Conservation (phyloP, 1,140 invertebrate genomes). For the Drosophila seguyi region DNA sequence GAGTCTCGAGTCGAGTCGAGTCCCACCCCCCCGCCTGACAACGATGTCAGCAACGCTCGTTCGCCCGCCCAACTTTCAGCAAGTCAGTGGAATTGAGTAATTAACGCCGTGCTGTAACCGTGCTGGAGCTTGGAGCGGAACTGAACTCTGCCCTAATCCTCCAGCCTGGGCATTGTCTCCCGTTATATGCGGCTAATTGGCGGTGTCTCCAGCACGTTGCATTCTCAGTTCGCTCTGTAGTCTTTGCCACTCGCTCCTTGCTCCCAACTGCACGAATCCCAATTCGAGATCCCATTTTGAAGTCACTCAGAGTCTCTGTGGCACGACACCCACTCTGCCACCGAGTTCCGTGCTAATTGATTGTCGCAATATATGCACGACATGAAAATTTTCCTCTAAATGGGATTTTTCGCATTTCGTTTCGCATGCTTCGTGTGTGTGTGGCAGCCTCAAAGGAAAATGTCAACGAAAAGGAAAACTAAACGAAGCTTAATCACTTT, state of each 20-base stretch:
- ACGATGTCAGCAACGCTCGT: constrained; percentile 52
- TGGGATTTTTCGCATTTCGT: constrained; percentile 48
- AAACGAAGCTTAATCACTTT: constrained; percentile 32
- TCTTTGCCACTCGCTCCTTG: not conserved
- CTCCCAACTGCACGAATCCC: constrained; percentile 20
- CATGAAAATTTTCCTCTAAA: constrained; percentile 48
- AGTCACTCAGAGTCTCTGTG: constrained; percentile 29
- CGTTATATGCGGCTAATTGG: constrained; percentile 78
- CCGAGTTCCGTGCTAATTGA: constrained; percentile 46
- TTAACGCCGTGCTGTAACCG: constrained; percentile 53
- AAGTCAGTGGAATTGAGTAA: constrained; percentile 78
- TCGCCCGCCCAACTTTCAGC: constrained; percentile 58
- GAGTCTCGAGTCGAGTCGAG: not conserved
- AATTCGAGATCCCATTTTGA: constrained; percentile 36
- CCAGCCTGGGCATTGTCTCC: constrained; percentile 64
- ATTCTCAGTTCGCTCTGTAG: constrained; percentile 9
- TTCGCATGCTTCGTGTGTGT: constrained; percentile 21
- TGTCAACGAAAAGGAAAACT: constrained; percentile 25
- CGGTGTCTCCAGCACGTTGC: constrained; percentile 57
- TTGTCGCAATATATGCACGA: constrained; percentile 55
- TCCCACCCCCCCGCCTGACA: constrained; percentile 18
- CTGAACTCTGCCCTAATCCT: constrained; percentile 61
- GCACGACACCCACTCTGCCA: constrained; percentile 1
- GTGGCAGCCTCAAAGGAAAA: constrained; percentile 34
- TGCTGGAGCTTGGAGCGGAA: constrained; percentile 10